Conservation (phyloP, 2,888 invertebrate species). For the Yponomeuta sedellus region DNA sequence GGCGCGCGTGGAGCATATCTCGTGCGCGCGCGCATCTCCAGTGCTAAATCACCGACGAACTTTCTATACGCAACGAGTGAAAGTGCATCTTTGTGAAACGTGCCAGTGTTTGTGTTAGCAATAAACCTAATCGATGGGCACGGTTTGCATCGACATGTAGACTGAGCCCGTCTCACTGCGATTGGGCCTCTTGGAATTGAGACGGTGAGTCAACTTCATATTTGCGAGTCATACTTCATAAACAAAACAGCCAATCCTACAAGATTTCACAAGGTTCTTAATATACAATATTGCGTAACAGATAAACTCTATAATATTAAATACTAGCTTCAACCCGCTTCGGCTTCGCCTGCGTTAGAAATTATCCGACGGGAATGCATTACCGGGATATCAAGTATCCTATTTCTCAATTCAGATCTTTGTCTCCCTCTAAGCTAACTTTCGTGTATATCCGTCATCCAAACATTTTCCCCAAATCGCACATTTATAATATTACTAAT, state of each 20-base stretch:
- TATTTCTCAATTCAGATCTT: too few relatives aligned
- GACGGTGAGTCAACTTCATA: slow-evolving; percentile 3
- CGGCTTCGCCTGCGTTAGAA: too few relatives aligned
- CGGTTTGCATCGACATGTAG: not conserved
- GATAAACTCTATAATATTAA: too few relatives aligned
- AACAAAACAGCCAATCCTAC: not conserved
- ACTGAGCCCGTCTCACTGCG: not conserved
- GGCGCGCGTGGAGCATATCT: not conserved
- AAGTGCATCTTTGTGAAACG: slow-evolving; percentile 10
- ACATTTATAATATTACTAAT: too few relatives aligned
- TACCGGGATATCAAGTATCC: too few relatives aligned
- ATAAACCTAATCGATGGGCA: not conserved
- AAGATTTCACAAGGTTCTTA: too few relatives aligned
- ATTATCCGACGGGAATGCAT: too few relatives aligned
- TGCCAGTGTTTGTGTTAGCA: slow-evolving; percentile 12
- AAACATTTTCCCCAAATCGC: too few relatives aligned
- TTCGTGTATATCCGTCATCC: too few relatives aligned
- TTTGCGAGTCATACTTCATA: not conserved
- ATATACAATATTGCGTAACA: too few relatives aligned
- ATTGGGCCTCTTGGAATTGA: not conserved
- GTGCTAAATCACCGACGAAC: not conserved
- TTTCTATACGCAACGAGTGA: slow-evolving; percentile 12
- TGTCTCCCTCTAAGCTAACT: too few relatives aligned
- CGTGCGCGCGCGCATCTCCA: not conserved
- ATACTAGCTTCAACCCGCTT: too few relatives aligned